Evolutionary conservation across 2,797 vertebrate genomes (phyloP).

Genomic region (Adrianichthys oophorus): DNA sequence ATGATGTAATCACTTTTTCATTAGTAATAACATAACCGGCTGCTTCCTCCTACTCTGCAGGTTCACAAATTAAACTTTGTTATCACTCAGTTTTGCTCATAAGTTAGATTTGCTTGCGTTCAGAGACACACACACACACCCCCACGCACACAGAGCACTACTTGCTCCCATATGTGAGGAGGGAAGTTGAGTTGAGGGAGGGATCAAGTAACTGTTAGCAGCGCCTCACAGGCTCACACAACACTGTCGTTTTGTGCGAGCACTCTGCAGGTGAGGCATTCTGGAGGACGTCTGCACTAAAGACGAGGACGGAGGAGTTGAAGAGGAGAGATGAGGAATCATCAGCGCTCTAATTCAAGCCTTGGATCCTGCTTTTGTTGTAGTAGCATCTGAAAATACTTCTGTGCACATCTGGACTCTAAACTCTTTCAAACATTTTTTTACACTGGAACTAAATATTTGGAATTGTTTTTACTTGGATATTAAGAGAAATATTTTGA

Average conservation of each 20-base stretch:
- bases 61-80: slow-evolving; percentile 54
- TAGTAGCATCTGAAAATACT: slow-evolving; percentile 39
- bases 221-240: slow-evolving; percentile 39
- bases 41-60: slow-evolving; percentile 35
- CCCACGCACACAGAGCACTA: slow-evolving; percentile 47
- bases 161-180: slow-evolving; percentile 72
- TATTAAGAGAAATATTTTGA: slow-evolving; percentile 17
- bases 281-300: slow-evolving; percentile 45
- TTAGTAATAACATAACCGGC: slow-evolving; percentile 25
- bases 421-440: slow-evolving; percentile 28
- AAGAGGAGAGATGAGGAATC: slow-evolving; percentile 44
- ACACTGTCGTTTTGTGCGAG: slow-evolving; percentile 66
- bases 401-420: slow-evolving; percentile 37
- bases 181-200: slow-evolving; percentile 61
- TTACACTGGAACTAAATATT: slow-evolving; percentile 28
- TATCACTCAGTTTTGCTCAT: slow-evolving; percentile 48
- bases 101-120: slow-evolving; percentile 42
- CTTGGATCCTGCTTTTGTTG: slow-evolving; percentile 39
- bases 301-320: slow-evolving; percentile 54
- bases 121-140: slow-evolving; percentile 21
- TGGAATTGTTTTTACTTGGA: slow-evolving; percentile 31
- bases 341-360: slow-evolving; percentile 43
- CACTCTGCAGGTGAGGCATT: slow-evolving; percentile 67
- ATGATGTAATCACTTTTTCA: neutral
- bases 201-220: slow-evolving; percentile 64